Evolutionary conservation across 2,113 vertebrate genomes (phyloP), one percentile per base, ranked within the genome.

Genomic region (Pterocles burchelli): DNA sequence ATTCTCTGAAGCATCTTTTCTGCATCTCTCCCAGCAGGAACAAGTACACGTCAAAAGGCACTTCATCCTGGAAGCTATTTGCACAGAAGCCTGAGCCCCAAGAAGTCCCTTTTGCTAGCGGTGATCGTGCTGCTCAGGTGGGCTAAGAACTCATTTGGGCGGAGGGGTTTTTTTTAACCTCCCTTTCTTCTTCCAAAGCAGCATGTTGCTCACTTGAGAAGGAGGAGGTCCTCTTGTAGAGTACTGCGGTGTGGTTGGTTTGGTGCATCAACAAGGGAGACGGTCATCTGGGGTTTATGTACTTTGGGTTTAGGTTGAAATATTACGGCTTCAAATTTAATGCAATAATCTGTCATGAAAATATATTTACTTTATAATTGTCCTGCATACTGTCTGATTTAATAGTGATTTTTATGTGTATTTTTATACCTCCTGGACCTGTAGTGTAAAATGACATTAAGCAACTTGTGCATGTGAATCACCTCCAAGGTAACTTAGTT

Each of bases 401-500:
- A 52, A 18, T n/a, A 54, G 63, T 52, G 33, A 70, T 92, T 95
- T 96, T 85, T 58, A 36, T 43, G 11, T 0, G 0, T 49, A 17
- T 45, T 66, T 95, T 88, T 78, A 19, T 83, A 55, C 72, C 46
- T 89, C 13, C 63, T 57, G 65, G 52, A 87, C 66, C 49, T 72
- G 28, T 52, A 72, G 58, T 49, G 15, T 78, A 68, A 90, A 93
- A 71, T 58, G 54, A 61, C 49, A 7, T 95, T 91, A 59, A 88
- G 82, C 65, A 82, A 28, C 11, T 86, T 84, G 28, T 51, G 49
- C 1, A 0, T 52, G 21, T 84, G 89, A 84, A 71, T 84, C 55
- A 77, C 85, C 48, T 86, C 85, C 38, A 80, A 63, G 76, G 81
- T 82, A 87, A 95, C 89, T 95, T 86, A 36, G 70, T 93, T 94